Base-by-base conservation (phyloP, 2,888 invertebrate genomes). In the Palloptera scutellata region DNA sequence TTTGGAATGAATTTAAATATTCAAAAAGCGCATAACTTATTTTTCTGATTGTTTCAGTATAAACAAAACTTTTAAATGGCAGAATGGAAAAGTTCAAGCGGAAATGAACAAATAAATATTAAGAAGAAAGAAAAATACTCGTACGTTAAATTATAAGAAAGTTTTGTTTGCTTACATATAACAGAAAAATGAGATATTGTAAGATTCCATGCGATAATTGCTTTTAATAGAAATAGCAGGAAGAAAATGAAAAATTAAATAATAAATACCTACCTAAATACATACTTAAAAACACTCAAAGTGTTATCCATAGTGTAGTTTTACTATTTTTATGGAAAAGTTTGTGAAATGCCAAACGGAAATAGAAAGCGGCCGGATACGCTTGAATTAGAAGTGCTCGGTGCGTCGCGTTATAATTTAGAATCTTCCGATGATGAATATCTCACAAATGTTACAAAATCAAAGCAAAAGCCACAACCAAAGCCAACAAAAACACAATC, bases 331-430 rank as follows among this genome's bases (percentile, higher is more conserved):
- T 65, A 72, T 73, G 73, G 73, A 70, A 75, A 74, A 72, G 67
- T 73, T 69, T 70, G 71, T 75, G 77, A 73, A 68, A 83, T 83
- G 83, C 76, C 77, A 66, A 75, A 72, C 70, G 78, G 78, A 70
- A 75, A 70, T 67, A 76, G 74, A 66, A 74, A 77, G 71, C 78
- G 82, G 66, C 83, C 83, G 66, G 84, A 83, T 72, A 79, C 81
- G 64, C 75, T 87, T 79, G 88, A 88, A 80, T 77, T 88, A 80
- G 86, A 87, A 77, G 87, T 87, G 75, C 86, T 88, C 72, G 86
- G 86, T 74, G 82, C 84, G 72, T 79, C 84, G 72, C 62, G 61
- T 13, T 83, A 82, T 70, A 30, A 2, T 30, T 2, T 30, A 30
- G 84, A 86, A 70, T 83, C 72, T 70, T 69, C 73, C 54, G 71